Evolutionary conservation across 1,140 invertebrate genomes (phyloP), one percentile per base, ranked within the genome.

Genomic region (Magallana ariakensis): DNA sequence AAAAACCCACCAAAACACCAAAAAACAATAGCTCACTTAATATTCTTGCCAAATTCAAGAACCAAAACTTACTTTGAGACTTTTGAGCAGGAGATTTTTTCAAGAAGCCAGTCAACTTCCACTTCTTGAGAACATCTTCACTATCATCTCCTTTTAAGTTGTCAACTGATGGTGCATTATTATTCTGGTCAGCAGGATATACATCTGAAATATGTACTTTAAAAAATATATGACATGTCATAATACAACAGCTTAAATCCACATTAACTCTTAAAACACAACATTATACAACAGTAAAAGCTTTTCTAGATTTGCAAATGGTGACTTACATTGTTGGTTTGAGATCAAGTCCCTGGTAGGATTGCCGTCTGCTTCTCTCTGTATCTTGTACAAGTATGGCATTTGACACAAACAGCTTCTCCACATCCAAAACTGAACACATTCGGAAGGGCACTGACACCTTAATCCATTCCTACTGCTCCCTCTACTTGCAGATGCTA

Each of bases 351-450:
- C 33, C 3, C 22, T 75, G 10, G 66, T 13, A 26, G 66, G 66
- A 75, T 26, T 19, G 10, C 22, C 66, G 15, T 75, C 13, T 26
- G 66, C 33, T 11, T 11, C 66, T 13, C 19, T 75, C 66, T 75
- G 22, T 75, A 75, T 75, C 22, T 26, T 75, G 66, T 26, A 75
- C 22, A 75, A 75, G 22, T 75, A 75, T 33, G 66, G 66, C 22
- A 13, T 26, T 26, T 75, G 66, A 75, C 66, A 75, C 22, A 75
- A 22, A 26, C 66, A 75, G 66, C 22, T 75, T 26, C 66, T 75
- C 66, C 66, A 75, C 66, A 75, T 26, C 66, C 66, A 75, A 13
- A 75, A 75, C 66, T 75, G 66, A 33, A 75, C 66, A 75, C 66
- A 75, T 19, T 75, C 66, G 3, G 66, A 19, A 33, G 66, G 66